Evolutionary conservation across 1,140 invertebrate species (phyloP).

Genomic region (Venturia canescens): DNA sequence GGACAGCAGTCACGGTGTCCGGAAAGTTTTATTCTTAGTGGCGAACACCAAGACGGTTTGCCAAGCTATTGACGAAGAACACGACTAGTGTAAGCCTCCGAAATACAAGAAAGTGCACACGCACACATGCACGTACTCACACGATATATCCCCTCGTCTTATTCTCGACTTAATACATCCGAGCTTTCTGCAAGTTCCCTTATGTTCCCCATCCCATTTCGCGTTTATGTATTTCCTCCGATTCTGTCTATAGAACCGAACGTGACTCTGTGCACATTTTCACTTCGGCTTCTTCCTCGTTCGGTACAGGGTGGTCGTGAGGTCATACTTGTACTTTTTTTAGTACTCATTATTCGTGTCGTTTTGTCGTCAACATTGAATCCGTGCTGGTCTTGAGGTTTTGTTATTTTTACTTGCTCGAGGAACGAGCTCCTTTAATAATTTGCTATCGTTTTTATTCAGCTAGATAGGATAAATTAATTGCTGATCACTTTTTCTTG

Average conservation of each 20-base stretch:
- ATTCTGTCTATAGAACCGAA: background rate
- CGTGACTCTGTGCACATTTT: constrained; percentile 5
- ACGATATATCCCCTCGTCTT: background rate
- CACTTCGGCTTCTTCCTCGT: constrained; percentile 7
- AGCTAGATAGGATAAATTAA: background rate
- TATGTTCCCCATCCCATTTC: background rate
- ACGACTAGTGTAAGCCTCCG: background rate
- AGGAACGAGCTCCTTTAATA: background rate
- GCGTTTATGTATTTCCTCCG: constrained; percentile 1
- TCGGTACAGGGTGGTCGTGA: background rate
- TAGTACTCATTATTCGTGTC: too few species aligned
- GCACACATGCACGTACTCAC: background rate
- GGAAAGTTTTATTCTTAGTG: constrained; percentile 14
- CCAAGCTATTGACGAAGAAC: constrained; percentile 3
- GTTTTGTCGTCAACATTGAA: too few species aligned
- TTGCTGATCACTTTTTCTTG: too few species aligned
- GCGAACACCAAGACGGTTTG: background rate
- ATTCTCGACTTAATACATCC: constrained; percentile 12
- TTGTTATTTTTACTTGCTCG: too few species aligned
- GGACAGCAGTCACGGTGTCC: background rate
- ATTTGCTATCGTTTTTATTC: background rate
- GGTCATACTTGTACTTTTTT: background rate
- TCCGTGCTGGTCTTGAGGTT: too few species aligned
- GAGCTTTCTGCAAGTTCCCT: constrained; percentile 5
- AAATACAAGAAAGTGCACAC: background rate